Conservation (phyloP, 2,797 vertebrate genomes). For the Pseudochirops corinnae region DNA sequence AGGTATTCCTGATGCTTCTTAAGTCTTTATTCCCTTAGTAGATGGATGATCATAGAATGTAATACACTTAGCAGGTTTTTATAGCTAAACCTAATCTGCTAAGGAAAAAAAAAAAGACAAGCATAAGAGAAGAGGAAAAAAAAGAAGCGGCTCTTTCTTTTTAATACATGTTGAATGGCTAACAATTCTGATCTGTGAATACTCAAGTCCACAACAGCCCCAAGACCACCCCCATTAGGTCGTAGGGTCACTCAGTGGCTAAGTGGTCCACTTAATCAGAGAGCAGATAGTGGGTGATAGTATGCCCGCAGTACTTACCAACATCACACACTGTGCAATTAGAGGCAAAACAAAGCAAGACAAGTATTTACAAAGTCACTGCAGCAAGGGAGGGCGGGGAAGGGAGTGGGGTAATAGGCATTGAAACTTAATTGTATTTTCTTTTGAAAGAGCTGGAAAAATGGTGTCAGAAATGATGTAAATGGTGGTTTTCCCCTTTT, state of each 20-base stretch:
- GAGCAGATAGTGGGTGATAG: constrained; percentile 9
- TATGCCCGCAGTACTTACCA: not conserved
- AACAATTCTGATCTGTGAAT: not conserved
- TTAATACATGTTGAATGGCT: not conserved
- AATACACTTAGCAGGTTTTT: constrained; percentile 23
- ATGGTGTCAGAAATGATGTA: constrained; percentile 37
- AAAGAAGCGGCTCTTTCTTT: not conserved
- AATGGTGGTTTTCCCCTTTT: not conserved
- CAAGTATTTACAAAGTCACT: constrained; percentile 39
- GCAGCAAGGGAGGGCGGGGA: not conserved
- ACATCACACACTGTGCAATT: not conserved
- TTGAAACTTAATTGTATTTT: not conserved
- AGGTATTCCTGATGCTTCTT: not conserved
- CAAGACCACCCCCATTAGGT: not conserved
- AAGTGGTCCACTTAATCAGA: not conserved
- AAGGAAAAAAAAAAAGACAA: not conserved
- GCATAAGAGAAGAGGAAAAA: not conserved
- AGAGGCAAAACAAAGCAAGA: constrained; percentile 38
- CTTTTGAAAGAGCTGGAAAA: constrained; percentile 13
- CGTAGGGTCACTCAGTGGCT: constrained; percentile 6
- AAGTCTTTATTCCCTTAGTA: not conserved
- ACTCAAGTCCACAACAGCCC: not conserved
- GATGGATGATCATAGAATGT: not conserved
- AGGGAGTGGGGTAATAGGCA: not conserved
- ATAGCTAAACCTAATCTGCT: not conserved